These are phyloP conservation scores for Tricholauxania praeusta DNA, from an alignment of 2,888 invertebrate genomes.

Conservation along the genomic window DNA sequence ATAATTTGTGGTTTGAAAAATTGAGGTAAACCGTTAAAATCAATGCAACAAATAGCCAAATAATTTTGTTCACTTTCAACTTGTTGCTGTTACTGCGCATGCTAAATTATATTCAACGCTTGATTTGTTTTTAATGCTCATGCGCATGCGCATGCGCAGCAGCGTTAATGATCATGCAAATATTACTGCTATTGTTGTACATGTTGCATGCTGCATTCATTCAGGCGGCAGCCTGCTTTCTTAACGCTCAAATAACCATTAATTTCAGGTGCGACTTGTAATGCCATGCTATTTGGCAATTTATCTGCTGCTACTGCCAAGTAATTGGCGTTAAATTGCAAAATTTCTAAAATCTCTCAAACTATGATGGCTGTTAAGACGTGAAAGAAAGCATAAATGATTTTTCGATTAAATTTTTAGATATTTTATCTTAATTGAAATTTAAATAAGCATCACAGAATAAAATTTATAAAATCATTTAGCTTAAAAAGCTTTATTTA, in stretches of 20 bases:
- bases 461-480: no score
- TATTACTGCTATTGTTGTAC: background rate
- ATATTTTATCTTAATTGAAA: no score
- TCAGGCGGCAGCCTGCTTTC: background rate
- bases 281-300: slow-evolving; percentile 15
- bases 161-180: slow-evolving; percentile 22
- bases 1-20: slow-evolving; percentile 13
- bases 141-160: slow-evolving; percentile 22
- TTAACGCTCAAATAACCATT: background rate
- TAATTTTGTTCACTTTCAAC: slow-evolving; percentile 16
- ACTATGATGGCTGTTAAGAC: no score
- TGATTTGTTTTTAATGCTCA: slow-evolving; percentile 6
- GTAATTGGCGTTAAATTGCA: background rate
- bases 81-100: no score
- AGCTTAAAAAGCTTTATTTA: no score
- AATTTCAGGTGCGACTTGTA: slow-evolving; percentile 11
- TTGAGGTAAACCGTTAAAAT: background rate
- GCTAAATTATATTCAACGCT: background rate
- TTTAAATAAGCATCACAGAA: no score
- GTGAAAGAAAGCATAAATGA: no score
- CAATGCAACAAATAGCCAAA: background rate
- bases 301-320: slow-evolving; percentile 4
- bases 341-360: background rate
- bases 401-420: no score
- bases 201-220: background rate